Conservation (phyloP, 2,888 invertebrate genomes). For the Melanotus villosus region DNA sequence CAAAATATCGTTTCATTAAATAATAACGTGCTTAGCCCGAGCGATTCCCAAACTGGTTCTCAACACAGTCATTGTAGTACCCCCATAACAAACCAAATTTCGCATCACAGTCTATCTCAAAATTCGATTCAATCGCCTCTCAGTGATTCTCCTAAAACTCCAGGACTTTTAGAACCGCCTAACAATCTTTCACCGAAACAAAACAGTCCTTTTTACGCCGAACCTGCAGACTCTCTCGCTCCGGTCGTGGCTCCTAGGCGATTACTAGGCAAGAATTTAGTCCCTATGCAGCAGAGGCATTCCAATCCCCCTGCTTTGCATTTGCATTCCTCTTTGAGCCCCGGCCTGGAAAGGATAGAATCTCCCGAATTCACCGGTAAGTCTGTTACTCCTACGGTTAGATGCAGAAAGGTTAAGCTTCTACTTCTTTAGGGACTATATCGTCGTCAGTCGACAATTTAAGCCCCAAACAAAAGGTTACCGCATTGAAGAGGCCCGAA, state of each 20-base stretch:
- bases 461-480: conserved; percentile 66
- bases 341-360: conserved; percentile 67
- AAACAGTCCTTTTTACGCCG: conserved; percentile 90
- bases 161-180: conserved; percentile 29
- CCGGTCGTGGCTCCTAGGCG: conserved; percentile 68
- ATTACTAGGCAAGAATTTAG: conserved; percentile 56
- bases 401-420: conserved; percentile 21
- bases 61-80: conserved; percentile 61
- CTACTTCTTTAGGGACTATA: conserved; percentile 61
- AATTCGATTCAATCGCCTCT: conserved; percentile 65
- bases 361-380: conserved; percentile 63
- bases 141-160: conserved; percentile 42
- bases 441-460: conserved; percentile 82
- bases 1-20: conserved; percentile 74
- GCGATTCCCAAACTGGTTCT: conserved; percentile 59
- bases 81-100: conserved; percentile 59
- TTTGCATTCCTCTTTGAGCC: conserved; percentile 59
- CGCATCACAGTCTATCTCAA: conserved; percentile 47
- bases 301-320: conserved; percentile 69
- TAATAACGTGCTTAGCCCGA: conserved; percentile 69
- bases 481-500: conserved; percentile 70
- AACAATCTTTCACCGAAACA: conserved; percentile 71
- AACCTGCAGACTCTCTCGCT: conserved; percentile 88
- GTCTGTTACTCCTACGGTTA: conserved; percentile 28
- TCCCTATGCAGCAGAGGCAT: conserved; percentile 66